Base-by-base conservation (phyloP, 2,113 vertebrate species). In the Cathartes aura region DNA sequence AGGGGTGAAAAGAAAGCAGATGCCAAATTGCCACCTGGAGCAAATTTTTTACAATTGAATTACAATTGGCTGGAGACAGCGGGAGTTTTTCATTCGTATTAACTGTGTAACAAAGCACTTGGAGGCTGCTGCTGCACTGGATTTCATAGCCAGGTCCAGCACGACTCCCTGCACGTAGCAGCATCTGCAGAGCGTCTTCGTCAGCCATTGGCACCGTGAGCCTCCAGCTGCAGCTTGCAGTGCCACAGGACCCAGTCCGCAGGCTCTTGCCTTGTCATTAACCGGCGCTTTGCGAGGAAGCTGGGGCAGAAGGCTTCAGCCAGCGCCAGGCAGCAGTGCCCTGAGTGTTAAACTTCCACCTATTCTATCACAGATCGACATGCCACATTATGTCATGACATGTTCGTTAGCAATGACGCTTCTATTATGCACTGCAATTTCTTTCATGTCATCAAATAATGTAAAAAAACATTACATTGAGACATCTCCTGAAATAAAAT, bases 21-120 rank as follows among this genome's bases (percentile, higher is more conserved):
- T 73, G 89, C 82, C 89, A 86, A 92, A 83, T 80, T 89, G 63
- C 75, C 82, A 96, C 95, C 96, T 89, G 91, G 79, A 96, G 82
- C 74, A 90, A 63, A 36, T 52, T 58, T 93, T 87, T 94, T 55
- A 52, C 78, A 93, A 85, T 63, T 80, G 58, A 79, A 75, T 92
- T 90, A 66, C 40, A 64, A 78, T 68, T 15, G 66, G 58, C 66
- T 71, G 74, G 73, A 82, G 87, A 47, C 64, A 60, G 64, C 1
- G 0, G 55, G 84, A 87, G 60, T 10, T 90, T 67, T 67, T 22
- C 22, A 27, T 71, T 93, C 24, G 0, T 48, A 9, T 20, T 38
- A 55, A 20, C 59, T 10, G 12, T 5, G 24, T 9, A 16, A 42
- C 13, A 24, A 62, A 89, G 73, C 62, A 3, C 55, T 32, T 6